Percentiles rank a stretch among this genome's conserved stretches.
Conservation (phyloP, 2,113 vertebrate genomes). For the Malurus cyaneus region DNA sequence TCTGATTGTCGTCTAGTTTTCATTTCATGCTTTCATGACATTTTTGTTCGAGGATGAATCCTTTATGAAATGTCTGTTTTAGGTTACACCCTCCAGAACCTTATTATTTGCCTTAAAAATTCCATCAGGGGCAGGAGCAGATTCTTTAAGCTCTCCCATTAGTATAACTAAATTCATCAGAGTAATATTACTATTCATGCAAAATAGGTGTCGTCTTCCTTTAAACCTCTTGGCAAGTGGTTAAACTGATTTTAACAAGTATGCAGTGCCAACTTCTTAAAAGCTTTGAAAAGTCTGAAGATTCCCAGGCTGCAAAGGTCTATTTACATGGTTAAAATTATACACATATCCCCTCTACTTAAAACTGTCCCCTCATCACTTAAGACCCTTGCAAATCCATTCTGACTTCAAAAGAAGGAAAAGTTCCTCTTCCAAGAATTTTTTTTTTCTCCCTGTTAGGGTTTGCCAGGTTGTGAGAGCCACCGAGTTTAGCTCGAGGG, state of each 20-base stretch:
- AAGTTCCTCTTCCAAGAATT: conserved; percentile 38
- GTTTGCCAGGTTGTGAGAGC: conserved; percentile 31
- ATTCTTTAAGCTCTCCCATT: conserved; percentile 48
- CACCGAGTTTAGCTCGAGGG: neutral
- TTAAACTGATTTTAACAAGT: conserved; percentile 65
- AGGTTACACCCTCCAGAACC: conserved; percentile 68
- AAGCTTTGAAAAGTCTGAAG: conserved; percentile 47
- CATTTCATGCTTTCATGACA: conserved; percentile 61
- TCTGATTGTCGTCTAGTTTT: conserved; percentile 59
- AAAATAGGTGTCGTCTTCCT: conserved; percentile 67
- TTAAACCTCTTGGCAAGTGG: conserved; percentile 67
- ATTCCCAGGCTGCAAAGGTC: conserved; percentile 58
- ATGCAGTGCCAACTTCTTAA: conserved; percentile 57
- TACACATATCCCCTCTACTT: conserved; percentile 59
- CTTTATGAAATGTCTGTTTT: conserved; percentile 71
- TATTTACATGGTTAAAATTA: conserved; percentile 64
- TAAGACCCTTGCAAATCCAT: conserved; percentile 64
- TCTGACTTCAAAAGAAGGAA: conserved; percentile 62
- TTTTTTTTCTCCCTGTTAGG: neutral
- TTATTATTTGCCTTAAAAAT: conserved; percentile 66
- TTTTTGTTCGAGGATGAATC: conserved; percentile 68
- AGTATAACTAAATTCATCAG: conserved; percentile 64
- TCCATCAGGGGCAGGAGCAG: conserved; percentile 23
- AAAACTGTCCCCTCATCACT: conserved; percentile 59
- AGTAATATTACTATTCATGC: conserved; percentile 66